A percentile compares a stretch with the other conserved stretches of the same genome.
These are phyloP conservation scores for Hormiphora californensis DNA, from an alignment of 37 sponge, comb jelly and placozoan genomes.

Conservation along the genomic window DNA sequence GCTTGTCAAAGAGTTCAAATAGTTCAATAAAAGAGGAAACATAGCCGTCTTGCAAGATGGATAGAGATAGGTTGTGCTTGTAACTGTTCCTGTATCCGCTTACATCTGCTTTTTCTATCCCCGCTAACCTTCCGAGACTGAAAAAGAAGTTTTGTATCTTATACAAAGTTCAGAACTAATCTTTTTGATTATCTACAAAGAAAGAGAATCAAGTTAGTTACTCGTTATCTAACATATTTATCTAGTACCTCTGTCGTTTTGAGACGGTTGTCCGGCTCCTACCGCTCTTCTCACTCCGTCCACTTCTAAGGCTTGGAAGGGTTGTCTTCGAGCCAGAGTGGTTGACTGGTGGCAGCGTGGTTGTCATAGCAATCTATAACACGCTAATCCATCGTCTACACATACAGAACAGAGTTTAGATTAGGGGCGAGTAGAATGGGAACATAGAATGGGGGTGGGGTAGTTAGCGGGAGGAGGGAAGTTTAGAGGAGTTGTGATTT, in stretches of 20 bases:
- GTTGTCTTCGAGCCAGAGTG: not conserved
- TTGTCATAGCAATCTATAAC: not conserved
- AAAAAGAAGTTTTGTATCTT: not conserved
- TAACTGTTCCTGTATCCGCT: not conserved
- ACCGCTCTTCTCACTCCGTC: too few relatives aligned
- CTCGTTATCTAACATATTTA: too few relatives aligned
- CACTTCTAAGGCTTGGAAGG: too few relatives aligned
- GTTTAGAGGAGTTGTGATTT: not conserved
- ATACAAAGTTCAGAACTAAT: not conserved
- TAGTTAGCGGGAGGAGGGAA: not conserved
- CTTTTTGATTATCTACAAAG: too few relatives aligned
- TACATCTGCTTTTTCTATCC: conserved; percentile 10
- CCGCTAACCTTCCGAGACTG: conserved; percentile 7
- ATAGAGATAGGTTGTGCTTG: conserved; percentile 20
- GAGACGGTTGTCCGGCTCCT: too few relatives aligned
- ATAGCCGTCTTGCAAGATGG: conserved; percentile 9
- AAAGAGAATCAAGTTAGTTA: too few relatives aligned
- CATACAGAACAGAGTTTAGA: not conserved
- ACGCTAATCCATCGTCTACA: not conserved
- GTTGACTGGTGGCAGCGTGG: conserved; percentile 28
- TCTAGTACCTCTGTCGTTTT: too few relatives aligned
- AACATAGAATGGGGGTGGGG: too few relatives aligned
- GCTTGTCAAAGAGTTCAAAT: not conserved
- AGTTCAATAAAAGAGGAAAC: conserved; percentile 34
- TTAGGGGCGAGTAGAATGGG: too few relatives aligned